phyloP scores from a whole-genome alignment of 2,797 vertebrate species.

The Phoebastria nigripes region DNA sequence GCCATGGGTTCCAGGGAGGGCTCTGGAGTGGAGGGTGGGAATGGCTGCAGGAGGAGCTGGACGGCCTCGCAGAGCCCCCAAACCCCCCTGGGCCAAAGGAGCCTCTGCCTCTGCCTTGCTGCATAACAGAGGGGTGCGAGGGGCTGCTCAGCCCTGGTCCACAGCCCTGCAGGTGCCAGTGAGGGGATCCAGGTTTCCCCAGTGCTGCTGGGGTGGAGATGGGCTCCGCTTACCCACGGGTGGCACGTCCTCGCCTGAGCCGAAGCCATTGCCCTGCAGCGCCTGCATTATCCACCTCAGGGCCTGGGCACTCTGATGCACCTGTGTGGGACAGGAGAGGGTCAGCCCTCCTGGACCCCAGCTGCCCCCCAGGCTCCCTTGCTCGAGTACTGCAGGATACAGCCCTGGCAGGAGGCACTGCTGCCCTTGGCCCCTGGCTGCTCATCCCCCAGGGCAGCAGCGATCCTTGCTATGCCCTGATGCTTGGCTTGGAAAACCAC shows the following conservation, averaged over 20 bases:
- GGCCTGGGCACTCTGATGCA: slow-evolving; percentile 77
- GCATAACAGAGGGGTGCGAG: background rate
- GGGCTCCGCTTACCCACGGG: slow-evolving; percentile 71
- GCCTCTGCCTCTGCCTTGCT: background rate
- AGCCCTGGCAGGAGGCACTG: background rate
- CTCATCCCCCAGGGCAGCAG: background rate
- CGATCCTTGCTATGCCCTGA: accelerated
- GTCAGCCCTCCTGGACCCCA: accelerated
- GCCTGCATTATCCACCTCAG: slow-evolving; percentile 87
- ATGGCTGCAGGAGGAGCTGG: background rate
- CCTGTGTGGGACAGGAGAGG: slow-evolving; percentile 60
- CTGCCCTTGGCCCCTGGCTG: background rate
- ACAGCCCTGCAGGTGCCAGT: accelerated
- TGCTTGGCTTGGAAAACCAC: background rate
- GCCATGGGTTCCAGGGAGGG: background rate
- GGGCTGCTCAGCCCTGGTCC: background rate
- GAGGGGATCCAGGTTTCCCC: accelerated
- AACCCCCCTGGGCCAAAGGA: background rate
- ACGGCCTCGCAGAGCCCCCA: background rate
- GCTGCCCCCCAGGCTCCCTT: accelerated
- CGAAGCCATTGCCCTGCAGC: slow-evolving; percentile 74
- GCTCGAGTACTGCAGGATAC: accelerated
- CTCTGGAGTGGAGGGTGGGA: background rate
- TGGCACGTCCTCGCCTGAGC: slow-evolving; percentile 66
- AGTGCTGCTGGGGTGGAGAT: accelerated